Percentiles rank a stretch among this genome's conserved stretches.
These are phyloP conservation scores for Drosophila mauritiana DNA, from an alignment of 1,140 invertebrate species.

Conservation along the genomic window DNA sequence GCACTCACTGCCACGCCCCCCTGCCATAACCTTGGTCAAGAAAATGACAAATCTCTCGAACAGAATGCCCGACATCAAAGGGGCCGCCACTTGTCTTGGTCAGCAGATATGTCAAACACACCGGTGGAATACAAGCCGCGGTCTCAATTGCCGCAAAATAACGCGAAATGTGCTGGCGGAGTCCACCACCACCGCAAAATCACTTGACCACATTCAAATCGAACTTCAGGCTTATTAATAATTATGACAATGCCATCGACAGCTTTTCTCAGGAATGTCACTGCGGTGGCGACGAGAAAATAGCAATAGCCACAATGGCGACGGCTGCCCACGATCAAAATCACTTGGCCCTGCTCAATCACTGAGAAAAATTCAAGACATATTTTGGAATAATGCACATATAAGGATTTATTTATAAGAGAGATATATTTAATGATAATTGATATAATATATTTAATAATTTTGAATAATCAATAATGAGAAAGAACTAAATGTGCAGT, in stretches of 20 bases:
- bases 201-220: slow-evolving; percentile 72
- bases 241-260: slow-evolving; percentile 70
- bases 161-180: background rate
- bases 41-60: slow-evolving; percentile 56
- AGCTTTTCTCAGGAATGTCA: slow-evolving; percentile 59
- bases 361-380: slow-evolving; percentile 7
- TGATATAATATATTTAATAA: too few relatives aligned
- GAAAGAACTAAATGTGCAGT: too few relatives aligned
- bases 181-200: slow-evolving; percentile 3
- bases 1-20: slow-evolving; percentile 25
- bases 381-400: background rate
- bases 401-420: background rate
- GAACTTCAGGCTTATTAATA: slow-evolving; percentile 65
- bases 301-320: slow-evolving; percentile 59
- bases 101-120: slow-evolving; percentile 39
- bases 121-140: slow-evolving; percentile 2
- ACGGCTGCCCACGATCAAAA: slow-evolving; percentile 60
- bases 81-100: slow-evolving; percentile 26
- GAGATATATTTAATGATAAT: too few relatives aligned
- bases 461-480: too few relatives aligned
- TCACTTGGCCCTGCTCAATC: slow-evolving; percentile 16
- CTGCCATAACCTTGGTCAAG: slow-evolving; percentile 36
- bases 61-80: slow-evolving; percentile 63
- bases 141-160: slow-evolving; percentile 25
- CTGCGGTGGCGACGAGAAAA: slow-evolving; percentile 24